Evolutionary conservation across 2,797 vertebrate genomes (phyloP).

Genomic region (Falco columbarius): DNA sequence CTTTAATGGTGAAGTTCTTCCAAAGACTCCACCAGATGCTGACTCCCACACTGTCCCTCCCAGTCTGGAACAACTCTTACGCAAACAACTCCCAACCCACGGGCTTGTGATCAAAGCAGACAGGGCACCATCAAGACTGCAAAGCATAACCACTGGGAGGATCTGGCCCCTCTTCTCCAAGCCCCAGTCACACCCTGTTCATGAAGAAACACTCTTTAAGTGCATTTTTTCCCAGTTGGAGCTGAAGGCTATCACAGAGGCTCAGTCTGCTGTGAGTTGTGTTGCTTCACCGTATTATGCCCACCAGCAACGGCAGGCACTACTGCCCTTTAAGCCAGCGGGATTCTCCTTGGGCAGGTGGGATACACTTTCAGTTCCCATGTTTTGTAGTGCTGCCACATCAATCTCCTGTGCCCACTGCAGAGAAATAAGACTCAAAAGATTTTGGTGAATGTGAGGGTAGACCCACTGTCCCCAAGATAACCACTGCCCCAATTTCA

Average conservation of each 20-base stretch:
- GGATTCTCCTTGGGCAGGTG: not conserved
- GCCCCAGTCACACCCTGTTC: not conserved
- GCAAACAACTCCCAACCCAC: constrained; percentile 40
- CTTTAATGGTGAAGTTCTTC: constrained; percentile 37
- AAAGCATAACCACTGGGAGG: constrained; percentile 13
- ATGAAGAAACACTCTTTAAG: not conserved
- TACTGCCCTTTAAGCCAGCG: not conserved
- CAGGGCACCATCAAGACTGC: constrained; percentile 24
- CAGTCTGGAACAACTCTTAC: constrained; percentile 54
- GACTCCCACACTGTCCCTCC: constrained; percentile 43
- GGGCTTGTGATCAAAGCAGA: not conserved
- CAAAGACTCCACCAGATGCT: constrained; percentile 34
- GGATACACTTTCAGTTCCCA: not conserved
- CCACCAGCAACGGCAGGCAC: not conserved
- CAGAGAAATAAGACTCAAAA: not conserved
- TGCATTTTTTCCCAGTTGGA: not conserved
- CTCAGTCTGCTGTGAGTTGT: not conserved
- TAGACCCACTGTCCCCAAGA: not conserved
- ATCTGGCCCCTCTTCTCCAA: not conserved
- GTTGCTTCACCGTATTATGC: not conserved
- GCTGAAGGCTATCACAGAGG: not conserved
- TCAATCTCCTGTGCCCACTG: not conserved
- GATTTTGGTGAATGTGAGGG: not conserved
- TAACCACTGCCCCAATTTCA: not conserved
- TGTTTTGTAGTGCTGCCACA: not conserved